Base-by-base conservation (phyloP, 2,113 vertebrate genomes). In the Chaenogobius annularis region DNA sequence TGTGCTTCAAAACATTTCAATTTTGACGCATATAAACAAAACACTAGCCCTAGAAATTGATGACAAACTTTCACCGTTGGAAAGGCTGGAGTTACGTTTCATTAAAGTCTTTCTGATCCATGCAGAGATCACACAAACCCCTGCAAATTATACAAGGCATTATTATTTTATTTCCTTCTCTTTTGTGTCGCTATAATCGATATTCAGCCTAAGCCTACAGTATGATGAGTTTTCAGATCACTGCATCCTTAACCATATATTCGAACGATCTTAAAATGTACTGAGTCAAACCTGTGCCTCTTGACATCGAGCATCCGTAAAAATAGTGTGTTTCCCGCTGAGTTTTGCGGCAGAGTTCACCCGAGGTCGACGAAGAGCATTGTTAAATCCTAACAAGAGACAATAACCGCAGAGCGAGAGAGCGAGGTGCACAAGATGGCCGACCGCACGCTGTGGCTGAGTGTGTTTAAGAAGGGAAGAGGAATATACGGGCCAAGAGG, bases 221-320 rank as follows among this genome's bases (percentile, higher is more conserved):
- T 31, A n/a, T n/a, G 15, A 50, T 50, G 17, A n/a, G 4, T 15
- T 3, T 79, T 75, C 64, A 22, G 0, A 12, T 13, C 19, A 23
- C 9, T 10, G 17, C 37, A 7, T 40, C 37, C 26, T 19, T 19
- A 10, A 13, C 54, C 20, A 19, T 54, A 54, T 3, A 64, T 40
- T 11, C 63, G 73, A 81, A 75, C 59, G 20, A 31, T 47, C 66
- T 63, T 83, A 62, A 75, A 82, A 73, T 73, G 31, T 64, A 75
- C n/a, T n/a, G 47, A 56, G 47, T 14, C 65, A 77, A 78, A 80
- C 2, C 3, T 11, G 12, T 13, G 44, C 52, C 73, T 65, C 63
- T 77, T 56, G 61, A 78, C 61, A 74, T 69, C 54, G 47, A 11
- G 76, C n/a, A 40, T 47, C 2, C 64, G 31, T 35, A 66, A 23